phyloP scores from a whole-genome alignment of 1,140 invertebrate genomes.

The Bombus terrestris region DNA sequence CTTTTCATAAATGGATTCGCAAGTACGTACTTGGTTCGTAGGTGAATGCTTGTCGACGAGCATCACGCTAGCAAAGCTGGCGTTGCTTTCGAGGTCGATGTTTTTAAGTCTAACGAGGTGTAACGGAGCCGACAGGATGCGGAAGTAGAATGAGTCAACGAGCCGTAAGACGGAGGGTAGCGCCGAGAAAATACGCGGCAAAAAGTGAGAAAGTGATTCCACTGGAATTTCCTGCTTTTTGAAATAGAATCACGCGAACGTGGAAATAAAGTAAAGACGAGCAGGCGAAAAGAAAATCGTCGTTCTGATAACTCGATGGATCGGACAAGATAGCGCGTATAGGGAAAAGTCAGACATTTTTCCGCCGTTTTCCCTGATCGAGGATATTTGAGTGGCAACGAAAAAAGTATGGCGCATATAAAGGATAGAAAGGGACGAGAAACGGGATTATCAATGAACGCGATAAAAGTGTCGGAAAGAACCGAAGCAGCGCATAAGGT shows the following conservation, averaged over 20 bases:
- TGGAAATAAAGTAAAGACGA: background rate
- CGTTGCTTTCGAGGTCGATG: conserved; percentile 43
- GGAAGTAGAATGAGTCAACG: conserved; percentile 55
- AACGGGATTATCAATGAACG: conserved; percentile 9
- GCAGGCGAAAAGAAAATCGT: background rate
- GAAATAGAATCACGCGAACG: background rate
- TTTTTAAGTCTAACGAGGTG: conserved; percentile 62
- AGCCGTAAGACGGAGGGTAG: conserved; percentile 48
- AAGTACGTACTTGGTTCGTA: background rate
- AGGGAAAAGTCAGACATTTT: too few species aligned
- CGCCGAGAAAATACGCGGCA: conserved; percentile 29
- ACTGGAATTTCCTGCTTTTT: conserved; percentile 4
- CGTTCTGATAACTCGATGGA: too few species aligned
- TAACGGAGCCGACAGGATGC: conserved; percentile 57
- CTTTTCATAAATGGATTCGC: background rate
- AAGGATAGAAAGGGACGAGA: background rate
- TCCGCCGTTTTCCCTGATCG: too few species aligned
- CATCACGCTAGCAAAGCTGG: background rate
- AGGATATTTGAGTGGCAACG: background rate
- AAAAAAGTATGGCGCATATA: background rate
- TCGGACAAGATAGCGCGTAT: too few species aligned
- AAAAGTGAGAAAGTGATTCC: conserved; percentile 34
- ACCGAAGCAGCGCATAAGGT: conserved; percentile 27
- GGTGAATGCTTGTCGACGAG: background rate
- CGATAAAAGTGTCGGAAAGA: conserved; percentile 54